Evolutionary conservation across 92 coral and sea anemone genomes (phyloP).

Genomic region (Diadumene lineata): DNA sequence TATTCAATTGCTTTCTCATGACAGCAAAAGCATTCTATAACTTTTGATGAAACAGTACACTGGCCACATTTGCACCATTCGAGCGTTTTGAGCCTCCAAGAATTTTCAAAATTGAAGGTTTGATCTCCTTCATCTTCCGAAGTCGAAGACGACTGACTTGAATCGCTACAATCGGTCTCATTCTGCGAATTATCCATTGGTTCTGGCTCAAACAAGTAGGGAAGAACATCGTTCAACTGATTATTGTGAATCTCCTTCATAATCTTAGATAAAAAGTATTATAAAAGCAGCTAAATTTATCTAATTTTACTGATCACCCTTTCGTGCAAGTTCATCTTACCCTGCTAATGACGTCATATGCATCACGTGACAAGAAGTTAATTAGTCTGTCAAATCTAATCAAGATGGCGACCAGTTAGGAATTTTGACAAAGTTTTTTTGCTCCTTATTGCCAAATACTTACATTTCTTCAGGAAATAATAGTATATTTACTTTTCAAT

Average conservation of each 20-base stretch:
- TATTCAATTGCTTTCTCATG: constrained; percentile 35
- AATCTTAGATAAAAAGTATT: neutral
- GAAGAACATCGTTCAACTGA: constrained; percentile 21
- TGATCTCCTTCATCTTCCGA: constrained; percentile 1
- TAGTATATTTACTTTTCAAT: too few relatives aligned
- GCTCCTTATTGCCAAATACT: neutral
- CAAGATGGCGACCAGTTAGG: neutral
- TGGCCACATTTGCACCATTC: constrained; percentile 33
- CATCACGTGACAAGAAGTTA: constrained; percentile 15
- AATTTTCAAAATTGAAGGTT: constrained; percentile 21
- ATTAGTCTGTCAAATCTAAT: neutral
- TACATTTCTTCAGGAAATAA: too few relatives aligned
- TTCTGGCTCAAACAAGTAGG: constrained; percentile 29
- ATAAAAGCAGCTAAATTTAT: neutral
- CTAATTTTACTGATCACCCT: neutral
- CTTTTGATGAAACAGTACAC: constrained; percentile 27
- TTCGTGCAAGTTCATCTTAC: neutral
- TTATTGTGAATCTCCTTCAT: constrained; percentile 32
- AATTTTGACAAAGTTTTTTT: neutral
- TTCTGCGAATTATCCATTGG: constrained; percentile 14
- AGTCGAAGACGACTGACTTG: constrained; percentile 21
- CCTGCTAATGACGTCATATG: constrained; percentile 16
- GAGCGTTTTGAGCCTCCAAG: constrained; percentile 34
- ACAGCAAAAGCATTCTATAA: constrained; percentile 37
- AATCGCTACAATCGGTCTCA: constrained; percentile 5